These are phyloP conservation scores for Drosophila kikkawai DNA, from an alignment of 1,140 invertebrate genomes.

Conservation along the genomic window DNA sequence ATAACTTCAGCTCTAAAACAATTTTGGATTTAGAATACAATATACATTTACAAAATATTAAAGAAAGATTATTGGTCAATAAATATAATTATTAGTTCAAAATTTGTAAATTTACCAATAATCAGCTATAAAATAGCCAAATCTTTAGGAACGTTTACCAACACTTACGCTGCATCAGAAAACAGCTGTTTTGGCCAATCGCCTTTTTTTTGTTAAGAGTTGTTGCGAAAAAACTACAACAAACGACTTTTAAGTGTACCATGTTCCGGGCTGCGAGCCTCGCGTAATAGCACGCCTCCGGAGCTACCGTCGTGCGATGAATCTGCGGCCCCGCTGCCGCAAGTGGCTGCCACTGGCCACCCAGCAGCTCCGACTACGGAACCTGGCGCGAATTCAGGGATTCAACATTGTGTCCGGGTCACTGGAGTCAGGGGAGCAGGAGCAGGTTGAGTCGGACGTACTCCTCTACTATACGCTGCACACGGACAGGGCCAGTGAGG, in stretches of 20 bases:
- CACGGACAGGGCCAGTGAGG: constrained; percentile 89
- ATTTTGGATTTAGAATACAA: too few relatives aligned
- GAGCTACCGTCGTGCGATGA: constrained; percentile 79
- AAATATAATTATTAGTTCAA: too few relatives aligned
- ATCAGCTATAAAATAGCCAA: neutral
- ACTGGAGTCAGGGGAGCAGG: constrained; percentile 4
- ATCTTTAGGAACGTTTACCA: constrained; percentile 9
- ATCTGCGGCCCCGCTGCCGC: constrained; percentile 87
- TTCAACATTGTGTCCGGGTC: constrained; percentile 85
- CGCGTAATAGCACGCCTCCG: constrained; percentile 43
- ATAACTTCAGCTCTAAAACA: neutral
- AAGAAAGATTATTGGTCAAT: too few relatives aligned
- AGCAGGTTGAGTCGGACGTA: constrained; percentile 80
- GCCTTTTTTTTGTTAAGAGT: constrained; percentile 52
- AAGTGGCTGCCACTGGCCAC: constrained; percentile 88
- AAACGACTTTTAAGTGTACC: constrained; percentile 28
- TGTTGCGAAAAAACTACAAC: constrained; percentile 45
- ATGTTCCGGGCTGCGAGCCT: constrained; percentile 34
- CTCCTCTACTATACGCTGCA: constrained; percentile 92
- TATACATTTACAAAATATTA: too few relatives aligned
- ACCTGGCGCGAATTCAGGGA: constrained; percentile 90
- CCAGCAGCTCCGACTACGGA: constrained; percentile 90
- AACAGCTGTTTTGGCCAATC: constrained; percentile 62
- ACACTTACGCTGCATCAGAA: constrained; percentile 15
- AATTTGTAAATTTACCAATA: neutral